Base-by-base conservation (phyloP, 2,797 vertebrate genomes). In the Eulemur mongoz region DNA sequence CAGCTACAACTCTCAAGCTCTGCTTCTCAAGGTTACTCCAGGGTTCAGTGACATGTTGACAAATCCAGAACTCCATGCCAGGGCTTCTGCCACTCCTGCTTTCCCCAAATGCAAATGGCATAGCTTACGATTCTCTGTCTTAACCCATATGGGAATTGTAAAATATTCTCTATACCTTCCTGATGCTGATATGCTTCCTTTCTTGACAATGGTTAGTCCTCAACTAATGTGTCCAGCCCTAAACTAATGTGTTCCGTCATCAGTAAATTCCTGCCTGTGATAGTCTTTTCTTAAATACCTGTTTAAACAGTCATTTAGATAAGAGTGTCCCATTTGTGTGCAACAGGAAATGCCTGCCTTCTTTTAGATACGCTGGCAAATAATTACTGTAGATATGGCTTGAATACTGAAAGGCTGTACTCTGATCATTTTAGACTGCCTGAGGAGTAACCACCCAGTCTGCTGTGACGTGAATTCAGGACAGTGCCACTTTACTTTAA, bases 221-320 rank as follows among this genome's bases (percentile, higher is more conserved):
- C 45, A 86, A 70, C 97, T 84, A 97, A 97, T 84, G 89, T 79
- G 97, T 98, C 97, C 98, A 97, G 96, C 94, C 93, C 52, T 88
- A 96, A 95, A 97, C 97, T 95, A 97, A 97, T 98, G 70, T 96
- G 97, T 98, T 98, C 98, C 97, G 94, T 97, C 98, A 98, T 98
- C 98, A 98, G 97, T 98, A 97, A 97, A 97, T 96, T 98, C 96
- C 96, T 98, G 98, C 97, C 96, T 96, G 86, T 98, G 98, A 97
- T 94, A 98, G 61, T 90, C 93, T 96, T 97, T 97, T 97, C 95
- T 98, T 98, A 98, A 98, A 97, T 98, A 98, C 97, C 98, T 98
- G 97, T 98, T 98, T 98, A 98, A 98, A 98, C 98, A 98, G 98
- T 98, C 97, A 98, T 98, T 98, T 98, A 98, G 98, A 98, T 98